These are phyloP conservation scores for Uria lomvia DNA, from an alignment of 2,113 vertebrate species.

Conservation along the genomic window DNA sequence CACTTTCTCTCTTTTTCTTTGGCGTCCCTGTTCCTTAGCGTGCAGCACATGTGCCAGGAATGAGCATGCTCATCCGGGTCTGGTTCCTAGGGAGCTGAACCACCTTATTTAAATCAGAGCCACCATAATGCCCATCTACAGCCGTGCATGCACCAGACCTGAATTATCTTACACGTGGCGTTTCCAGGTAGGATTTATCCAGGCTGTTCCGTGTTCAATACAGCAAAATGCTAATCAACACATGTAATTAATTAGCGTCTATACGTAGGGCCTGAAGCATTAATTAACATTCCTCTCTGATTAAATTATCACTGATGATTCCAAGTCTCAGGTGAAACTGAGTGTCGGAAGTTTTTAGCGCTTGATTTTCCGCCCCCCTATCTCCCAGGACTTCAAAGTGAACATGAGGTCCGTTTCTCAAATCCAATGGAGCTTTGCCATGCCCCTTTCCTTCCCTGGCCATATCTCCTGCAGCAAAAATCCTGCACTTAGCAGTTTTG, in stretches of 20 bases:
- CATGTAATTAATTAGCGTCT: slow-evolving; percentile 54
- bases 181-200: not conserved
- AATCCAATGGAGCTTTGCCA: slow-evolving; percentile 5
- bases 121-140: not conserved
- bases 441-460: not conserved
- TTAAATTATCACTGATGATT: slow-evolving; percentile 56
- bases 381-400: slow-evolving; percentile 64
- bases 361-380: slow-evolving; percentile 49
- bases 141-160: not conserved
- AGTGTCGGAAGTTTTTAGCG: not conserved
- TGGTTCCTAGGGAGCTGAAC: not conserved
- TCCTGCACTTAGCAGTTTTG: not conserved
- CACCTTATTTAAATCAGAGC: not conserved
- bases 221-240: slow-evolving; percentile 49
- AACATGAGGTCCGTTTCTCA: not conserved
- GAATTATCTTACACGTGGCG: slow-evolving; percentile 14
- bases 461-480: not conserved
- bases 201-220: not conserved
- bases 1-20: not conserved
- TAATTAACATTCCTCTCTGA: slow-evolving; percentile 63
- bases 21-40: accelerated
- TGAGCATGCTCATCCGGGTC: accelerated
- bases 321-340: slow-evolving; percentile 58
- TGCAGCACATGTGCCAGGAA: not conserved
- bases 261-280: not conserved